A percentile compares a stretch with the other conserved stretches of the same genome.
These are phyloP conservation scores for Thymallus thymallus DNA, from an alignment of 2,113 vertebrate genomes.

Conservation along the genomic window DNA sequence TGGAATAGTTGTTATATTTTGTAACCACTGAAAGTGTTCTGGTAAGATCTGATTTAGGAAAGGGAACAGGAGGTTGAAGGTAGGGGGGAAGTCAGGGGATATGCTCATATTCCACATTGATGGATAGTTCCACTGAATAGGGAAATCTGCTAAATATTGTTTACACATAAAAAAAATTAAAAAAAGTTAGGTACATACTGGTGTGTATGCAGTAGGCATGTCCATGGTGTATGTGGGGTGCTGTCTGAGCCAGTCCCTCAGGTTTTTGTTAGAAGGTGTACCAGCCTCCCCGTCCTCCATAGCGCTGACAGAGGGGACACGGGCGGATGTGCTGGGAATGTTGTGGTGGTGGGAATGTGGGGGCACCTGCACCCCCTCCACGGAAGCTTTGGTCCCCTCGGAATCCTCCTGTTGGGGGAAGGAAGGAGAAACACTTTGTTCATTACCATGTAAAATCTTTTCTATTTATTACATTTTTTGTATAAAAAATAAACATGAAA, in stretches of 20 bases:
- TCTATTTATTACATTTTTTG: no score
- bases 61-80: no score
- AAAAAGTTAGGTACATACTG: conserved; percentile 78
- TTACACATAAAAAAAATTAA: no score
- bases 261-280: conserved; percentile 90
- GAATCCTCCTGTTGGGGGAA: conserved; percentile 81
- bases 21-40: no score
- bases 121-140: no score
- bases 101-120: no score
- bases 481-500: no score
- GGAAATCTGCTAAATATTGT: no score
- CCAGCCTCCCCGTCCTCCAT: conserved; percentile 80
- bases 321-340: conserved; percentile 84
- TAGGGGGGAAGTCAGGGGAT: no score
- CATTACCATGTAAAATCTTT: no score
- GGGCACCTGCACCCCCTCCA: conserved; percentile 77
- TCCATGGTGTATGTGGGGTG: conserved; percentile 97
- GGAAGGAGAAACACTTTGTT: not conserved
- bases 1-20: no score
- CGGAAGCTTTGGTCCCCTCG: conserved; percentile 87
- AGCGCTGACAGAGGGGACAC: conserved; percentile 77
- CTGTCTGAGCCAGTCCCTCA: conserved; percentile 95
- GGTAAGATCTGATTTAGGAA: no score
- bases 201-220: conserved; percentile 96
- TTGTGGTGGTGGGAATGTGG: conserved; percentile 76